phyloP scores from a whole-genome alignment of 2,888 invertebrate species.

The Andrena chrysosceles region DNA sequence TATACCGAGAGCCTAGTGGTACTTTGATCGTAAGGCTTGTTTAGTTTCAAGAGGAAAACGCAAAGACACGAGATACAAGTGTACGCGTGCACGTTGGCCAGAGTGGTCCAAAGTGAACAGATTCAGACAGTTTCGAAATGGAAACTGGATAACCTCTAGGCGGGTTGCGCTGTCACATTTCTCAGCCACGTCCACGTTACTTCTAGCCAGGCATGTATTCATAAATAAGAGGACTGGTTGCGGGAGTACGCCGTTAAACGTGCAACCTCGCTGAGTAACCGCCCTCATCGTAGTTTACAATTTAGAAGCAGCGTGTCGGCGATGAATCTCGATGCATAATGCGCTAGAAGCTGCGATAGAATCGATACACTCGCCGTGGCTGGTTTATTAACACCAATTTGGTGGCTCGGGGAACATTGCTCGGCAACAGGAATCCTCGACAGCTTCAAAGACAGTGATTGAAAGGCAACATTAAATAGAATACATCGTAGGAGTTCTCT shows the following conservation, averaged over 20 bases:
- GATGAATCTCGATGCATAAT: conserved; percentile 34
- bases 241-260: conserved; percentile 44
- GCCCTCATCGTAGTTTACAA: conserved; percentile 52
- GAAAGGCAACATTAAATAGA: too few relatives aligned
- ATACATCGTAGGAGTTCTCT: too few relatives aligned
- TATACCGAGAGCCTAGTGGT: too few relatives aligned
- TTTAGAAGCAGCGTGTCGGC: conserved; percentile 39
- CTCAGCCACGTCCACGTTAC: conserved; percentile 36
- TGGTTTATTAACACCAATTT: not conserved
- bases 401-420: not conserved
- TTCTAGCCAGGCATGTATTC: conserved; percentile 35
- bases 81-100: not conserved
- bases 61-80: not conserved
- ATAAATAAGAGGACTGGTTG: conserved; percentile 44
- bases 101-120: not conserved
- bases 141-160: conserved; percentile 33
- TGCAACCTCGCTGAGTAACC: conserved; percentile 49
- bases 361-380: not conserved
- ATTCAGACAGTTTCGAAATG: conserved; percentile 25
- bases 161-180: conserved; percentile 30
- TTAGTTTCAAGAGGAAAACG: not conserved
- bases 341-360: not conserved
- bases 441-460: too few relatives aligned
- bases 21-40: too few relatives aligned
- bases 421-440: not conserved